Percentiles rank a stretch among this genome's conserved stretches.
These are phyloP conservation scores for Misgurnus mizolepis DNA, from an alignment of 2,113 vertebrate genomes.

Conservation along the genomic window DNA sequence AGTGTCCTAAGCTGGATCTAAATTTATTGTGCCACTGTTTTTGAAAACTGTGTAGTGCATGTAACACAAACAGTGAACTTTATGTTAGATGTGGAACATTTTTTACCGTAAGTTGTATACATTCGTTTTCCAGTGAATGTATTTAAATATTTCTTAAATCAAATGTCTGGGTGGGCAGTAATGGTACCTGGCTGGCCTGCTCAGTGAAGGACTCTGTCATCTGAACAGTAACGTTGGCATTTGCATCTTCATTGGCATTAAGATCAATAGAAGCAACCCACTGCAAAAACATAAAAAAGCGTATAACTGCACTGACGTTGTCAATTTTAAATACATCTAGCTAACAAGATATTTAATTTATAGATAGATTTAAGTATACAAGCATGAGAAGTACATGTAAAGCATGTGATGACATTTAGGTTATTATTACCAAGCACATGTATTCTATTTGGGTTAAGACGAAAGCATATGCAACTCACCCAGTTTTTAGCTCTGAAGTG, in stretches of 20 bases:
- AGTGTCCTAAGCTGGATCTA: too few relatives aligned
- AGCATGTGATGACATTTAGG: too few relatives aligned
- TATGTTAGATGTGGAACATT: too few relatives aligned
- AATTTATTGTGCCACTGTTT: too few relatives aligned
- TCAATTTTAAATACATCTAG: not conserved
- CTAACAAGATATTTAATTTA: not conserved
- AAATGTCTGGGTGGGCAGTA: too few relatives aligned
- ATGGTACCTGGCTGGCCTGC: slow-evolving; percentile 81
- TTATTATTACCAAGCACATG: not conserved
- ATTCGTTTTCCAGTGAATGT: too few relatives aligned
- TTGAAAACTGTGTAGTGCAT: too few relatives aligned
- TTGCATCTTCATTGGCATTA: slow-evolving; percentile 79
- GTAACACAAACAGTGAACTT: too few relatives aligned
- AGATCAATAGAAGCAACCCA: slow-evolving; percentile 86
- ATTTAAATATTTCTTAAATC: too few relatives aligned
- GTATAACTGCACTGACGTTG: not conserved
- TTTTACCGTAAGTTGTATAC: too few relatives aligned
- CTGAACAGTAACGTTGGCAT: slow-evolving; percentile 77
- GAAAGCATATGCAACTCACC: slow-evolving; percentile 64
- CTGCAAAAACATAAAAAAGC: slow-evolving; percentile 55
- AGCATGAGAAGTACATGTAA: too few relatives aligned
- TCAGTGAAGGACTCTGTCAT: slow-evolving; percentile 78
- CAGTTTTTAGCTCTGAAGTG: slow-evolving; percentile 78
- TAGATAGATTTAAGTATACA: not conserved
- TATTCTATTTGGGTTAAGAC: not conserved